Evolutionary conservation across 1,140 invertebrate species (phyloP), one percentile per base, ranked within the genome.

Genomic region (Sarcophaga peregrina): DNA sequence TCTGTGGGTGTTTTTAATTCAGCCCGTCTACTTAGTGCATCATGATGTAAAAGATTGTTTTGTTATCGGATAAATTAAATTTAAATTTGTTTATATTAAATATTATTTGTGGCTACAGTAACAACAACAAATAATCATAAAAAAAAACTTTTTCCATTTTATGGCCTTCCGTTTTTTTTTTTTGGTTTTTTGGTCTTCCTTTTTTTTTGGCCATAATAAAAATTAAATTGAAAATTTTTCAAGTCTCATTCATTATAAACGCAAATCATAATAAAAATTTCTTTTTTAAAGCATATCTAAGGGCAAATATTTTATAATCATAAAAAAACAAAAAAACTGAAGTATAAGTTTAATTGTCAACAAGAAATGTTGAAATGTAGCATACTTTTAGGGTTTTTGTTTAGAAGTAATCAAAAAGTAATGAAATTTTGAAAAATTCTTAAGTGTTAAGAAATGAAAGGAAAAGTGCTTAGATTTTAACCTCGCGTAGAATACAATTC

Each of bases 71-170:
- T 68, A 20, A 68, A 68, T 68, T 68, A 68, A 68, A 68, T 68
- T 68, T 68, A 17, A 68, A 68, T 68, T 17, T 68, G 62, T 68
- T 68, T 58, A 58, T 58, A 58, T 58, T 58, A 58, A 58, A 58
- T 20, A 20, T 68, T 20, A 20, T 68, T 68, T 68, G n/a, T 68
- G 62, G 62, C 8, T 68, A 68, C n/a, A 68, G 20, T 3, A 68
- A 20, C 25, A 37, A 4, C 25, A 37, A 37, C 25, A 37, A 68
- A 68, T 68, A 68, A 20, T 68, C 5, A 20, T 20, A 8, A 68
- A 20, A 68, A 58, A 58, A 58, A 58, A 10, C n/a, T n/a, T 58
- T 58, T 58, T 13, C n/a, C n/a, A 13, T 13, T 58, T 58, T 13
- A 5, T 13, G n/a, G 54, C 25, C 25, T 1, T n/a, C n/a, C n/a